Evolutionary conservation across 2,113 vertebrate species (phyloP), one percentile per base, ranked within the genome.

Genomic region (Leiothrix lutea): DNA sequence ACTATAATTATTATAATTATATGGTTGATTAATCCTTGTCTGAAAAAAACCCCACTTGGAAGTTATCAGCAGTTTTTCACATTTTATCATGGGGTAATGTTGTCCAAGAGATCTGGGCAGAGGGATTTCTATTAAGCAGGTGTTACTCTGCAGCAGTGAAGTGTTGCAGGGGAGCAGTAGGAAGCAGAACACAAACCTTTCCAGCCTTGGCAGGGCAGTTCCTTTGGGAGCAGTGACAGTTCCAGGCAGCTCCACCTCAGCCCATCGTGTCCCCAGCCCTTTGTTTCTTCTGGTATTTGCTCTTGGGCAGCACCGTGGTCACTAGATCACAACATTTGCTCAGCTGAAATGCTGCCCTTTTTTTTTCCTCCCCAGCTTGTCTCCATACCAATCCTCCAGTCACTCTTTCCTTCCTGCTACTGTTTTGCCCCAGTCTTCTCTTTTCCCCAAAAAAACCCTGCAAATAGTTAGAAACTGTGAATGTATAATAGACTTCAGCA

Each of bases 381-480:
- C 16, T 40, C 42, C 29, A 3, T 7, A 74, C 35, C 19, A 48
- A 29, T 48, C 50, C 8, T 72, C 17, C 38, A 21, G 20, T 65
- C 18, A 12, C 50, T 48, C 6, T 29, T 40, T 74, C 35, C 9
- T 64, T 40, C 50, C 29, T 56, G n/a, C 50, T 57, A 8, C 24
- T 29, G 5, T 48, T 85, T 48, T 74, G 6, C 24, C 24, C 15
- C 12, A 7, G 12, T 20, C 19, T 48, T 24, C 19, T 15, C n/a
- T n/a, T 56, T 56, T 15, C 12, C 14, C 29, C 5, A 2, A 6
- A 60, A 5, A 9, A 56, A 0, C 6, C 4, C 14, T n/a, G n/a
- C 4, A 69, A 87, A 42, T 69, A 6, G 23, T 56, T 74, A 23
- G 29, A 86, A 89, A 50, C 48, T 53, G 18, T 77, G 50, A 69